These are phyloP conservation scores for Philopedon plagiatum DNA, from an alignment of 2,888 invertebrate species.

Conservation along the genomic window DNA sequence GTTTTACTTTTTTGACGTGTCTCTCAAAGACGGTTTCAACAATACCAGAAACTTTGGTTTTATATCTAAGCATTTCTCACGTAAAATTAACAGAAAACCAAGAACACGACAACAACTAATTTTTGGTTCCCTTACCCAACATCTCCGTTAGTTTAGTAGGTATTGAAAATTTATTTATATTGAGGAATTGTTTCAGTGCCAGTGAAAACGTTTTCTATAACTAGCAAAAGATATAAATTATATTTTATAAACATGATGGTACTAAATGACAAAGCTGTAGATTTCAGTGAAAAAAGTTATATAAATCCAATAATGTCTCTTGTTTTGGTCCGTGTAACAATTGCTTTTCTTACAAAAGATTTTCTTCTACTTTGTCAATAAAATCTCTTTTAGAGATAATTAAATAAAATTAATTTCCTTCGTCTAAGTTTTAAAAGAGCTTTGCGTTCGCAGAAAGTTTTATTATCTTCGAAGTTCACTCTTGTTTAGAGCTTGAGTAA, in stretches of 20 bases:
- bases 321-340: slow-evolving; percentile 1
- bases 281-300: neutral
- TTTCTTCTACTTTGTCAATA: slow-evolving; percentile 4
- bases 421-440: neutral
- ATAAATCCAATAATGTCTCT: neutral
- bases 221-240: too few species aligned
- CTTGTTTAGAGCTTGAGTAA: neutral
- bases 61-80: too few species aligned
- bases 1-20: too few species aligned
- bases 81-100: too few species aligned
- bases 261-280: neutral
- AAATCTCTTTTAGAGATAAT: slow-evolving; percentile 12
- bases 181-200: too few species aligned
- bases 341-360: neutral
- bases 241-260: neutral
- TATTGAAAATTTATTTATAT: too few species aligned
- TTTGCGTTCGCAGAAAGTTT: slow-evolving; percentile 16
- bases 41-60: too few species aligned
- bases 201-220: too few species aligned
- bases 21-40: too few species aligned
- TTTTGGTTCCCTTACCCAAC: too few species aligned
- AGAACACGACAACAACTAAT: too few species aligned
- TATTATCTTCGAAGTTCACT: slow-evolving; percentile 10
- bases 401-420: slow-evolving; percentile 32
- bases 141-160: too few species aligned